Evolutionary conservation across 2,113 vertebrate genomes (phyloP).

Genomic region (Machaerirhynchus nigripectus): DNA sequence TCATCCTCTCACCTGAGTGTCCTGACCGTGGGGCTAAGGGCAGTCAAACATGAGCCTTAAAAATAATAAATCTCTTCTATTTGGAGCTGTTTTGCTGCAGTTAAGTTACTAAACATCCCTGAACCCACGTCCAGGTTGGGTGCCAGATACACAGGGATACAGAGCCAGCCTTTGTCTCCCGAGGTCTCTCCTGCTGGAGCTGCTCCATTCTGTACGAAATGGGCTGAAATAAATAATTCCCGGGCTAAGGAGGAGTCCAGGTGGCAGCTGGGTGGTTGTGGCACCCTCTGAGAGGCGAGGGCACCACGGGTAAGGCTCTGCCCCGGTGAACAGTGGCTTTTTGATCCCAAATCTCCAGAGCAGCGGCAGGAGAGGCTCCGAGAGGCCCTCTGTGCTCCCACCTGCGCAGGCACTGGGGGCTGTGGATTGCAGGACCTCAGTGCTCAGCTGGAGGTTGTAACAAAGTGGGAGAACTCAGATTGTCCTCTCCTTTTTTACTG

Average conservation of each 20-base stretch:
- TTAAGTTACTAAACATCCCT: not conserved
- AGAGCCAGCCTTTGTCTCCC: constrained; percentile 30
- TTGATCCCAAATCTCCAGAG: not conserved
- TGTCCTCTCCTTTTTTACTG: not conserved
- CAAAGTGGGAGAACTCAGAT: not conserved
- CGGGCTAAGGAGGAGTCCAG: not conserved
- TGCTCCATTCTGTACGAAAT: constrained; percentile 4
- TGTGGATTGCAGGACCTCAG: not conserved
- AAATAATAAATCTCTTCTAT: not conserved
- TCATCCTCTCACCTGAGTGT: not conserved
- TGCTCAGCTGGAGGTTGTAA: not conserved
- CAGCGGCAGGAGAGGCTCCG: not conserved
- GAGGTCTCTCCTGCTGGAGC: constrained; percentile 9
- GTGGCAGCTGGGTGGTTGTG: not conserved
- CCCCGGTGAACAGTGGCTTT: not conserved
- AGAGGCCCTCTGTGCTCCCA: not conserved
- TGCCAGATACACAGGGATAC: not conserved
- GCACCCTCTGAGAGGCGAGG: not conserved
- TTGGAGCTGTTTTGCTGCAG: not conserved
- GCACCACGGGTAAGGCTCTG: not conserved
- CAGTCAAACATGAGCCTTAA: not conserved
- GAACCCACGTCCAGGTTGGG: not conserved
- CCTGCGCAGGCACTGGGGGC: not conserved
- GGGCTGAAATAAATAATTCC: constrained; percentile 33
- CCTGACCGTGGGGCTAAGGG: not conserved